Base-by-base conservation (phyloP, 2,113 vertebrate genomes). In the Prunella fulvescens region DNA sequence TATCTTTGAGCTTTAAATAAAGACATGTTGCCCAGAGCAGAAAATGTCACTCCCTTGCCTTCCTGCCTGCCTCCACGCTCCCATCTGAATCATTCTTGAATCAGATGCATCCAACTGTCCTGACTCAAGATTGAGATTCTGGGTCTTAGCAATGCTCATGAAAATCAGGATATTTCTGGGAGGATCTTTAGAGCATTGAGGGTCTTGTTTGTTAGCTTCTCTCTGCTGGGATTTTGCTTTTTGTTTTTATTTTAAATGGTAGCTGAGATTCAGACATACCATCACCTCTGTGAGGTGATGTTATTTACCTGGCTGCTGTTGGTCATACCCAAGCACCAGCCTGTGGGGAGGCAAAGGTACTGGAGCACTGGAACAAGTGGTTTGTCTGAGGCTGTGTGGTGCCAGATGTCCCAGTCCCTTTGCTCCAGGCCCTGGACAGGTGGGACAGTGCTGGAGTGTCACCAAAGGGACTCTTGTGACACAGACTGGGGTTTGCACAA, bases 71-170 rank as follows among this genome's bases (percentile, higher is more conserved):
- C 35, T 95, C 79, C 42, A 47, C 3, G 0, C 31, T 94, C 39
- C 51, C 0, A 9, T 64, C 94, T 92, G 95, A 95, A 74, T 93
- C 93, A 96, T 81, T 86, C 64, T 71, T 88, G 69, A 81, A 78
- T 74, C 88, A 81, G 92, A 88, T 88, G 51, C 37, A 42, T 81
- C 90, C 86, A 81, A 64, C 82, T 96, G 67, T 94, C 94, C 64
- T 88, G 67, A 83, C 64, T 93, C 82, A 81, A 78, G 94, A 67
- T 3, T 69, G 57, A 79, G 78, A 71, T 62, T 77, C 76, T 70
- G 66, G 39, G 64, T 39, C 33, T 80, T 92, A 25, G 23, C 1
- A 15, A 70, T 62, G 50, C 54, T 90, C 5, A 9, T 47, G 31
- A 81, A 88, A 77, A 54, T 29, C 16, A 1, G 25, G 53, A 15